Conservation (phyloP, 2,888 invertebrate species). For the Eutolmus rufibarbis region DNA sequence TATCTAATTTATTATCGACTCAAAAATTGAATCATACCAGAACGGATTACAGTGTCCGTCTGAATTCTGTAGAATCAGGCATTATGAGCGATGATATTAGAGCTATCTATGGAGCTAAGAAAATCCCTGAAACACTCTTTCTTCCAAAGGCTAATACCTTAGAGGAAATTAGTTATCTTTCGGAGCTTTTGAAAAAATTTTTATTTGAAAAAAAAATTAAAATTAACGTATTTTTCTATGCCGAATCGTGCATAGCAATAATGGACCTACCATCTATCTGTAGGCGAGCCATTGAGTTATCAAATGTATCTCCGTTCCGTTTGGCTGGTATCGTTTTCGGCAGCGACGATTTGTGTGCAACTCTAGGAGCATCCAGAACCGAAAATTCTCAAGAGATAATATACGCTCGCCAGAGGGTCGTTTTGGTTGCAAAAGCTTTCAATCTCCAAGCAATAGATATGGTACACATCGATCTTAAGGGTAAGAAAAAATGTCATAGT, state of each 20-base stretch:
- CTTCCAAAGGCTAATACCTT: conserved; percentile 69
- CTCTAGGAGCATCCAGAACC: conserved; percentile 65
- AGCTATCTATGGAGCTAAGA: conserved; percentile 53
- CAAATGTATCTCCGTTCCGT: conserved; percentile 60
- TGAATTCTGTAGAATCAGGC: conserved; percentile 69
- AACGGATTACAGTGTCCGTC: conserved; percentile 68
- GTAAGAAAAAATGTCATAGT: conserved; percentile 53
- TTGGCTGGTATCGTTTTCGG: conserved; percentile 72
- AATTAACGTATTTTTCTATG: conserved; percentile 67
- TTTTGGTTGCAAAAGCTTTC: conserved; percentile 71
- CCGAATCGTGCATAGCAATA: conserved; percentile 70
- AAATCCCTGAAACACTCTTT: conserved; percentile 52
- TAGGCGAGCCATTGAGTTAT: conserved; percentile 60
- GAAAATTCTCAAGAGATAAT: conserved; percentile 59
- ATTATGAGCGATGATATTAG: conserved; percentile 68
- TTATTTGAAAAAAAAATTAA: conserved; percentile 52
- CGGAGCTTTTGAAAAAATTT: conserved; percentile 50
- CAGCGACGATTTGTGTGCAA: conserved; percentile 74
- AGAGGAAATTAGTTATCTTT: conserved; percentile 66
- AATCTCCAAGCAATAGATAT: conserved; percentile 72
- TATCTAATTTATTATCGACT: conserved; percentile 54
- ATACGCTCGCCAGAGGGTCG: conserved; percentile 71
- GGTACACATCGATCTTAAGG: conserved; percentile 73
- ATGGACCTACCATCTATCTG: conserved; percentile 68
- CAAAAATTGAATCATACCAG: conserved; percentile 53